Percentiles rank a stretch among this genome's conserved stretches.
These are phyloP conservation scores for Acanthurus lineatus DNA, from an alignment of 2,797 vertebrate species.

Conservation along the genomic window DNA sequence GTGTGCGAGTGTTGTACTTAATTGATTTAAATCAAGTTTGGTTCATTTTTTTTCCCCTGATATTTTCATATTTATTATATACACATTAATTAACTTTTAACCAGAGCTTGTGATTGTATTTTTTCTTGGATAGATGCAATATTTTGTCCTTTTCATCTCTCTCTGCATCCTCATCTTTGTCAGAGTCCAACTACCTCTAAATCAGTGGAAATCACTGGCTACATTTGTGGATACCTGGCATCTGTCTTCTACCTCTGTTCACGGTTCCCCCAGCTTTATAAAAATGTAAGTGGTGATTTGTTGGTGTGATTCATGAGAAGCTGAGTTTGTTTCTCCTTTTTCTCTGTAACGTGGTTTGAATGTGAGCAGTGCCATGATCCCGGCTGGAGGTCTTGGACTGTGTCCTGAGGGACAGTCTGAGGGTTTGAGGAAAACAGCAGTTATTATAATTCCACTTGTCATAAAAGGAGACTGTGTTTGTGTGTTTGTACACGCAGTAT, in stretches of 20 bases:
- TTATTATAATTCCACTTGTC: slow-evolving; percentile 1
- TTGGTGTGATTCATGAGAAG: background rate
- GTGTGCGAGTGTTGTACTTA: background rate
- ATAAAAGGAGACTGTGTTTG: slow-evolving; percentile 23
- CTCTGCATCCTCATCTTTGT: slow-evolving; percentile 1
- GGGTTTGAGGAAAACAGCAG: background rate
- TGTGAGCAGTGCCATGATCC: background rate
- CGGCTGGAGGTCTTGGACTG: background rate
- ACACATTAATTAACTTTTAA: background rate
- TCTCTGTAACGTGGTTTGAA: background rate
- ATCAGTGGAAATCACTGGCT: slow-evolving; percentile 82
- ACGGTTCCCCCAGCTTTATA: slow-evolving; percentile 83
- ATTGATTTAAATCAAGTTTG: too few species aligned
- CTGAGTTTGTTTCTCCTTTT: slow-evolving; percentile 8
- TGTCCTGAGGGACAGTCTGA: background rate
- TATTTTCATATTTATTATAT: background rate
- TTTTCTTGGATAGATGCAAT: background rate
- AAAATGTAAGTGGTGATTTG: slow-evolving; percentile 80
- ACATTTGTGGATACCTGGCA: slow-evolving; percentile 83
- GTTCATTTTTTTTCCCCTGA: background rate
- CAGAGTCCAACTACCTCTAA: slow-evolving; percentile 71
- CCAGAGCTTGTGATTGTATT: background rate
- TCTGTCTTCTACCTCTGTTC: slow-evolving; percentile 85
- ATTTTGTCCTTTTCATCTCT: background rate
- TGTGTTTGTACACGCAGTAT: slow-evolving; percentile 23